Conservation (phyloP, 2,888 invertebrate genomes). For the Nycteola revayana region DNA sequence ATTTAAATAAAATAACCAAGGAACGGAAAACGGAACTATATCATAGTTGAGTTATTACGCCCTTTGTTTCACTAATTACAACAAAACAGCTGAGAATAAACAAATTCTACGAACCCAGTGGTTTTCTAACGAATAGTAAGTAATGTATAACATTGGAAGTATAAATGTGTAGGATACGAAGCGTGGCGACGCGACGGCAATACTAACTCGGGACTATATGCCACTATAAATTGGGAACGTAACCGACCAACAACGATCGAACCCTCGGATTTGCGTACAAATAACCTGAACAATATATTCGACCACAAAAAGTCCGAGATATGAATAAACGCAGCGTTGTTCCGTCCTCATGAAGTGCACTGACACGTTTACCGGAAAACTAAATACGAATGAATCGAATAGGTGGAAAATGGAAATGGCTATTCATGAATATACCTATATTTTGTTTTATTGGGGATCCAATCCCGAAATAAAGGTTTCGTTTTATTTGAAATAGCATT, state of each 20-base stretch:
- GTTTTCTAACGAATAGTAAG: slow-evolving; percentile 41
- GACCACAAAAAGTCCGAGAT: slow-evolving; percentile 54
- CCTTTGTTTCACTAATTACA: too few relatives aligned
- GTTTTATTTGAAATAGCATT: too few relatives aligned
- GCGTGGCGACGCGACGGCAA: slow-evolving; percentile 70
- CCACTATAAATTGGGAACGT: slow-evolving; percentile 68
- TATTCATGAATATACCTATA: too few relatives aligned
- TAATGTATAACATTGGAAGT: slow-evolving; percentile 51
- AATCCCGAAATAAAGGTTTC: too few relatives aligned
- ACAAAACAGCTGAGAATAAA: slow-evolving; percentile 5
- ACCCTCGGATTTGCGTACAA: slow-evolving; percentile 70
- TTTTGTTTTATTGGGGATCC: too few relatives aligned
- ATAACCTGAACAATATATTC: slow-evolving; percentile 69
- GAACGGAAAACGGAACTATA: too few relatives aligned
- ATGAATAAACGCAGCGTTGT: slow-evolving; percentile 30
- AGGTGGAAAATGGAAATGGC: too few relatives aligned
- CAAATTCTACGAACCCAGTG: slow-evolving; percentile 15
- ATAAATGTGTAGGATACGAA: slow-evolving; percentile 70
- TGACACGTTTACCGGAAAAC: too few relatives aligned
- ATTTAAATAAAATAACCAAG: too few relatives aligned
- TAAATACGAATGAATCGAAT: too few relatives aligned
- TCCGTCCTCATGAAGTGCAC: not conserved
- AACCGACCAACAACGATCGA: slow-evolving; percentile 60
- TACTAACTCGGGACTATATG: slow-evolving; percentile 64
- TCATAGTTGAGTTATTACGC: too few relatives aligned